phyloP scores from a whole-genome alignment of 1,140 invertebrate species.

The Rhyzopertha dominica region DNA sequence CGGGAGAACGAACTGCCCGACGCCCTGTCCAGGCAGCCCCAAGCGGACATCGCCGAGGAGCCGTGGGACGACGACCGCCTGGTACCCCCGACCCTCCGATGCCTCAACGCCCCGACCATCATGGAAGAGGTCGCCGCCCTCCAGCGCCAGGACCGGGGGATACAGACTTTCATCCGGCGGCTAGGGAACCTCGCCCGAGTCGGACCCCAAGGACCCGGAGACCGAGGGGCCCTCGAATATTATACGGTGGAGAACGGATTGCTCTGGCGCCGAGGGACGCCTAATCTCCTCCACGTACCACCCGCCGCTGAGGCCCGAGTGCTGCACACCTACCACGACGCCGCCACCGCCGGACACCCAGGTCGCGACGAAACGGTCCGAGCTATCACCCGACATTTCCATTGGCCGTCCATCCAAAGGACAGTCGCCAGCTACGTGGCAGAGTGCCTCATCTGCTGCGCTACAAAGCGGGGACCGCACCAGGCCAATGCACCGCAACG shows the following conservation, averaged over 20 bases:
- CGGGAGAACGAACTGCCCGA: too few species aligned
- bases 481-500: slow-evolving; percentile 1
- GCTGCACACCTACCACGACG: slow-evolving; percentile 2
- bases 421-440: slow-evolving; percentile 1
- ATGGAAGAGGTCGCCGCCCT: too few species aligned
- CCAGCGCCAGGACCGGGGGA: too few species aligned
- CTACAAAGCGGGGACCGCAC: neutral
- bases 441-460: slow-evolving; percentile 4
- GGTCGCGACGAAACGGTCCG: too few species aligned
- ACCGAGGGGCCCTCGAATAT: neutral
- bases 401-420: neutral
- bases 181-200: too few species aligned
- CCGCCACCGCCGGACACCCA: neutral
- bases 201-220: slow-evolving; percentile 5
- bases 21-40: too few species aligned
- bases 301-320: neutral
- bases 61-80: too few species aligned
- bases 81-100: too few species aligned
- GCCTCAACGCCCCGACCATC: too few species aligned
- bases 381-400: neutral
- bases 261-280: neutral
- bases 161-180: too few species aligned
- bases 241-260: neutral
- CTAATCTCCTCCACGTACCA: neutral
- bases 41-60: too few species aligned